Base-by-base conservation (phyloP, 2,888 invertebrate genomes). In the Bembecia ichneumoniformis region DNA sequence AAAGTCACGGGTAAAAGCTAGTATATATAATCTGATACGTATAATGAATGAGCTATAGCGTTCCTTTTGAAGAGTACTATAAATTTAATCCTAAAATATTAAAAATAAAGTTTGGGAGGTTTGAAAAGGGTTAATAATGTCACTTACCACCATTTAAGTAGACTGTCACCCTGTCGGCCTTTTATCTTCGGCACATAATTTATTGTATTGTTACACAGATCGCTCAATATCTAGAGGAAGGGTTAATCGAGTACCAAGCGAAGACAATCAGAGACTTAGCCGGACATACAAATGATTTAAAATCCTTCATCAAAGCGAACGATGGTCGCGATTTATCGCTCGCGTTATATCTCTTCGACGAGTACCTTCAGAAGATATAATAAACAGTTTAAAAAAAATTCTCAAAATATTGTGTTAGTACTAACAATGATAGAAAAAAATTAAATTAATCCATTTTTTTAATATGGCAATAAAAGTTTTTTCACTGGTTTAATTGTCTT, bases 181-280 rank as follows among this genome's bases (percentile, higher is more conserved):
- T n/a, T 13, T 13, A 3, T 13, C 11, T 10, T 40, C 4, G 13
- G 16, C 4, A 15, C 3, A 4, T 44, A 44, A 15, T 14, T 13
- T 13, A 16, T 9, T 44, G 13, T 15, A 7, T 44, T 44, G 1
- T 44, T 13, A 1, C 15, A 44, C 70, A 91, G 86, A 82, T 93
- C 55, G 90, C 92, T 13, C 92, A 93, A 57, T 94, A 91, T 67
- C 70, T 96, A 1, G 94, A 95, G 60, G 93, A 94, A 58, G 89
- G 93, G 59, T 94, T 94, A 80, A 87, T 94, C 50, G 90, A 91
- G 63, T 77, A 90, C 52, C 93, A 95, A 48, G 82, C 93, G 0
- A 88, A 91, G 47, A 86, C 77, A 10, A 89, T 96, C 59, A 89
- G 95, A 44, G 82, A 89, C 43, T 74, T 95, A 34, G 90, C 95